A percentile compares a stretch with the other conserved stretches of the same genome.
Conservation (phyloP, 2,888 invertebrate species). For the Odontocerum albicorne region DNA sequence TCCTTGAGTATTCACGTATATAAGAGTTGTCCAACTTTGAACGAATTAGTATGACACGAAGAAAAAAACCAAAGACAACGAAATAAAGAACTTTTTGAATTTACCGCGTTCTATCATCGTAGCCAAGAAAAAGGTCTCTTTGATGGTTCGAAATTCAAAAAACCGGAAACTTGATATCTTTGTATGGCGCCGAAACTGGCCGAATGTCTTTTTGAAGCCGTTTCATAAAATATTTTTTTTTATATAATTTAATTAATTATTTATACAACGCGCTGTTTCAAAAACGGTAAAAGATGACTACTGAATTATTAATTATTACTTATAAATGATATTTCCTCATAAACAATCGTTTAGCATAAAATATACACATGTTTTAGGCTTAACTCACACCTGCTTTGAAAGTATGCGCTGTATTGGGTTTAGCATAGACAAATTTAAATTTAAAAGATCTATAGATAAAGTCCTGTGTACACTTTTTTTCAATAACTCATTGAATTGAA, state of each 20-base stretch:
- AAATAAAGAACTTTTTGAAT: neutral
- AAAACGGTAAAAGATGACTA: constrained; percentile 16
- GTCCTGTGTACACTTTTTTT: no score
- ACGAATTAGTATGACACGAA: no score
- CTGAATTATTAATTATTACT: constrained; percentile 15
- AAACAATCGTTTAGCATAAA: constrained; percentile 18
- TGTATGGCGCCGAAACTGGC: neutral
- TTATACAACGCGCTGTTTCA: neutral
- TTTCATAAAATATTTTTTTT: no score
- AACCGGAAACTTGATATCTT: no score
- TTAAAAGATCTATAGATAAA: no score
- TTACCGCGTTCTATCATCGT: neutral
- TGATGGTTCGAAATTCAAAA: no score
- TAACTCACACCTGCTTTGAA: constrained; percentile 19
- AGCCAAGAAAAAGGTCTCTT: no score
- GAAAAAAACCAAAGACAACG: neutral
- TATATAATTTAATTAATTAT: neutral
- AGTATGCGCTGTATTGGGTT: no score
- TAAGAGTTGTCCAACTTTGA: no score
- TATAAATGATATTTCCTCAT: constrained; percentile 16
- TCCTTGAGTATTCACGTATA: no score
- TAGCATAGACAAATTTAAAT: no score
- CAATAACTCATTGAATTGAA: no score
- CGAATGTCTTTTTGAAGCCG: constrained; percentile 4
- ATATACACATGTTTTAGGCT: constrained; percentile 20